phyloP scores from a whole-genome alignment of 2,888 invertebrate genomes.

The Clanis bilineata region DNA sequence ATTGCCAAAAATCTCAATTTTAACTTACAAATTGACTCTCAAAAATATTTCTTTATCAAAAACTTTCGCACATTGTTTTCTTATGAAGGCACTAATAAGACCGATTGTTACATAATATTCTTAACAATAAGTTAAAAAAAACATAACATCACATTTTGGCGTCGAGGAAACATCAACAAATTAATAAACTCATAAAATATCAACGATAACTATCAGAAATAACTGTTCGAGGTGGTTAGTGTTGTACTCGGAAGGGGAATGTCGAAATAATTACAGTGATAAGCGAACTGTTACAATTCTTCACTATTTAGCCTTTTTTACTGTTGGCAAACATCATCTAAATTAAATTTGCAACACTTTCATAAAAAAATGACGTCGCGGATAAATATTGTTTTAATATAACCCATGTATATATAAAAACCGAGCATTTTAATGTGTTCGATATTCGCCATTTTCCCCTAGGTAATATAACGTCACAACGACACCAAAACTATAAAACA shows the following conservation, averaged over 20 bases:
- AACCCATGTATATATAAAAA: background rate
- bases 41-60: background rate
- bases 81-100: background rate
- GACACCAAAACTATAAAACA: background rate
- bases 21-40: background rate
- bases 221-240: conserved; percentile 18
- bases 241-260: conserved; percentile 15
- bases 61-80: background rate
- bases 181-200: conserved; percentile 18
- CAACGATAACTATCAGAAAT: conserved; percentile 15
- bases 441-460: background rate
- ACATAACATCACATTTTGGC: conserved; percentile 7
- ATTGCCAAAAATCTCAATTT: conserved; percentile 6
- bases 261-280: no score
- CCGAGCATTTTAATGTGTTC: background rate
- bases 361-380: no score
- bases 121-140: background rate
- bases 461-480: background rate
- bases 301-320: no score
- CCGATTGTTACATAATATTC: background rate
- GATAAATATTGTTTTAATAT: no score
- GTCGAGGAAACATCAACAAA: conserved; percentile 15
- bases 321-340: no score
- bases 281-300: no score
- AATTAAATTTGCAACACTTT: no score